Conservation (phyloP, 2,888 invertebrate genomes). For the Eucera pruinosa region DNA sequence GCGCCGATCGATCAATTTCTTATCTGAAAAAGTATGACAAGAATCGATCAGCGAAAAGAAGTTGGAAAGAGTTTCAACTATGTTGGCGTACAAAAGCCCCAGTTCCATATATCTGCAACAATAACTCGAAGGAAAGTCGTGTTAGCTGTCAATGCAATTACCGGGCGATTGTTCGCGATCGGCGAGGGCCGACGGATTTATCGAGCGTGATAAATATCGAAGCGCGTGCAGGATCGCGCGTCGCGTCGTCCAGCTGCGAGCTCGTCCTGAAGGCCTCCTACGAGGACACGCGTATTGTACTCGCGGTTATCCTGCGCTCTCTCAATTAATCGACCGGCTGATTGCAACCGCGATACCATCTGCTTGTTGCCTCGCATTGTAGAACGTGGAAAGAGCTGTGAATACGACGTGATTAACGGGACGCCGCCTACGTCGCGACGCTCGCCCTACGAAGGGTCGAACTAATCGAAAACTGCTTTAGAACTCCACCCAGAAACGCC, state of each 20-base stretch:
- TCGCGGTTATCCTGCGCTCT: constrained; percentile 63
- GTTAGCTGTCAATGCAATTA: constrained; percentile 51
- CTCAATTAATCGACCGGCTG: constrained; percentile 72
- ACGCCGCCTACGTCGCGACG: constrained; percentile 54
- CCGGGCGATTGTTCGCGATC: constrained; percentile 47
- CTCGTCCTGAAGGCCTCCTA: constrained; percentile 44
- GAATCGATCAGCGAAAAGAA: not conserved
- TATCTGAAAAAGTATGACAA: not conserved
- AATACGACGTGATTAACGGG: constrained; percentile 61
- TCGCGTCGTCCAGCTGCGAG: constrained; percentile 23
- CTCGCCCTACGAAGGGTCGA: constrained; percentile 35
- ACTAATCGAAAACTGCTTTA: constrained; percentile 37
- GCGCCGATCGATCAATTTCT: not conserved
- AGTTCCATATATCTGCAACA: not conserved
- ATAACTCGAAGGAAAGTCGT: constrained; percentile 25
- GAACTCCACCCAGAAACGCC: not conserved
- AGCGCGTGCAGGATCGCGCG: constrained; percentile 32
- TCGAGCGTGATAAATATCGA: constrained; percentile 64
- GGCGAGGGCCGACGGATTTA: constrained; percentile 53
- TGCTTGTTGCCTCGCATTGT: constrained; percentile 49
- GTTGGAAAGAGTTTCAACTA: not conserved
- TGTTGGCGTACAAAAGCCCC: not conserved
- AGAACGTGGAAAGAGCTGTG: constrained; percentile 52
- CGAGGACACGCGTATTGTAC: constrained; percentile 55
- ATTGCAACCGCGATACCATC: constrained; percentile 69